Evolutionary conservation across 2,888 invertebrate species (phyloP), one percentile per base, ranked within the genome.

Genomic region (Drosophila atripex): DNA sequence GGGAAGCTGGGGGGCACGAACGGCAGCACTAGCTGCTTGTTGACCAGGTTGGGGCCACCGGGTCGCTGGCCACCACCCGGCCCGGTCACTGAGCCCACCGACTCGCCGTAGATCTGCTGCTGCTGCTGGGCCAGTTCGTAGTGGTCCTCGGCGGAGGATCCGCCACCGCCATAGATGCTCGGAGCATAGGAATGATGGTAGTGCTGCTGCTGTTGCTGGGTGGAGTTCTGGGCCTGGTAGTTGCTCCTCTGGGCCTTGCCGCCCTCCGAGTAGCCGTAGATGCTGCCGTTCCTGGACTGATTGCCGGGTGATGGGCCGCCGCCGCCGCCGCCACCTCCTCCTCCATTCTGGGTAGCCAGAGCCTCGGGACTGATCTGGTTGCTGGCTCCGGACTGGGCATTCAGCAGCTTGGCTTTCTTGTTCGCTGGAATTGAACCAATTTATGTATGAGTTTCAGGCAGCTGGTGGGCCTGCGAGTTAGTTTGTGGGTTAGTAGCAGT

Each of bases 1-100:
- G 96, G 95, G 92, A 98, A 98, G 92, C 96, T 96, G 64, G 98
- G 97, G 69, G 97, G 97, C 89, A 98, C 95, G 93, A 98, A 97
- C 76, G 97, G 96, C 78, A 97, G 93, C 79, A 95, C 96, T 90
- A 96, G 94, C 91, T 97, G 97, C 92, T 95, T 96, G 93, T 96
- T 96, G 89, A 96, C 95, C 92, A 96, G 93, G 93, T 95, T 95
- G 77, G 93, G 93, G 59, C 92, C 92, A 50, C 90, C 90, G 5
- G 91, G 88, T 9, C 91, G 87, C 32, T 80, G 58, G 21, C 85
- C 78, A 12, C 71, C 76, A n/a, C 53, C 70, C 16, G 28, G 66
- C 43, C 43, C 56, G 46, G 43, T 50, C 35, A 35, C 35, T n/a
- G 35, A 35, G 35, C 32, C 43, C 49, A 7, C 47, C 11, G 28